A percentile compares a stretch with the other conserved stretches of the same genome.
These are phyloP conservation scores for Oplegnathus fasciatus DNA, from an alignment of 2,113 vertebrate species.

Conservation along the genomic window DNA sequence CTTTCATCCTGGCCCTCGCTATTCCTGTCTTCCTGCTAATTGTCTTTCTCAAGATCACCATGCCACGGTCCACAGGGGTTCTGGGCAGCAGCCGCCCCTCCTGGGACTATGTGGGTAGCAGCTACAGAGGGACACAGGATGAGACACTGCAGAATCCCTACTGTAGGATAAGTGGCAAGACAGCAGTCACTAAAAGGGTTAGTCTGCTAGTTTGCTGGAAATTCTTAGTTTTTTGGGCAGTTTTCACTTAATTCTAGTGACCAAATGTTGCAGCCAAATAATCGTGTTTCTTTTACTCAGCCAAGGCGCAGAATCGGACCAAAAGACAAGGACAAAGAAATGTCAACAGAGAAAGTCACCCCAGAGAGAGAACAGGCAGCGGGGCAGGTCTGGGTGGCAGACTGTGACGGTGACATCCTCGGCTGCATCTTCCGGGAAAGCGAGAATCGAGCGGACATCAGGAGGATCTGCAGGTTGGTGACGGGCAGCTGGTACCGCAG, in stretches of 20 bases:
- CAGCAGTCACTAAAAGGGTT: conserved; percentile 69
- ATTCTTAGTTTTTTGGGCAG: rapidly evolving
- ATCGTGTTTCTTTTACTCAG: conserved; percentile 24
- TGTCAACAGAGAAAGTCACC: conserved; percentile 71
- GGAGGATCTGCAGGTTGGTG: conserved; percentile 87
- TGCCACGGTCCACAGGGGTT: conserved; percentile 85
- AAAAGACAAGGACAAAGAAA: conserved; percentile 73
- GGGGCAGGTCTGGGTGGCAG: conserved; percentile 89
- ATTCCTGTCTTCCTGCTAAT: conserved; percentile 88
- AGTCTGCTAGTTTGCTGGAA: neutral
- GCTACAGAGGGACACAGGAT: conserved; percentile 74
- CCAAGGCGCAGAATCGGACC: conserved; percentile 58
- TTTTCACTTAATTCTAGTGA: neutral
- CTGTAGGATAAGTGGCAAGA: conserved; percentile 67
- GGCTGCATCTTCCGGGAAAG: conserved; percentile 86
- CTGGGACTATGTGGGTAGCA: conserved; percentile 87
- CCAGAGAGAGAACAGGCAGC: conserved; percentile 79
- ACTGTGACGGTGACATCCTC: conserved; percentile 86
- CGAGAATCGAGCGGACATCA: conserved; percentile 49
- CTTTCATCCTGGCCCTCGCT: conserved; percentile 89
- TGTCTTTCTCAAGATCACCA: conserved; percentile 88
- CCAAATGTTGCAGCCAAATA: neutral
- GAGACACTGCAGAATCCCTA: conserved; percentile 79
- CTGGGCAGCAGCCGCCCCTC: conserved; percentile 84
- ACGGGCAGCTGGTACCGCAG: conserved; percentile 88